Percentiles rank a stretch among this genome's conserved stretches.
Evolutionary conservation across 37 sponge, comb jelly and placozoan genomes (phyloP).

Genomic region (Halisarca cf. caerulea): DNA sequence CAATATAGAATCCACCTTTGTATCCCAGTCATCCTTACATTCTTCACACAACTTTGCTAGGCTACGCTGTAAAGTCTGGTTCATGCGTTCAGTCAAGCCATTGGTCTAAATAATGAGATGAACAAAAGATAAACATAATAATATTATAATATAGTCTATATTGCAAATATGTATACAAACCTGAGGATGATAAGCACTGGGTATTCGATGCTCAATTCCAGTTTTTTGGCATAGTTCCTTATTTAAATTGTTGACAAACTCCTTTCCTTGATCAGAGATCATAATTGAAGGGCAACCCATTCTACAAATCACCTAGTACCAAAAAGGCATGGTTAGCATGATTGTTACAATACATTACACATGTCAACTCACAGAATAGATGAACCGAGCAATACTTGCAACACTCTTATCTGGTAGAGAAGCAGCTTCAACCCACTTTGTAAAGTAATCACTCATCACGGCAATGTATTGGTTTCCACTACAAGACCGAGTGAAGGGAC

Average conservation of each 20-base stretch:
- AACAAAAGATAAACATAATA: not conserved
- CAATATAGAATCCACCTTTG: constrained; percentile 30
- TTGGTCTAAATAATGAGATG: constrained; percentile 11
- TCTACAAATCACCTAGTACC: not conserved
- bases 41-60: constrained; percentile 41
- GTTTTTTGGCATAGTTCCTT: constrained; percentile 23
- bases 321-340: not conserved
- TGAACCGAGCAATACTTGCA: constrained; percentile 11
- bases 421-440: constrained; percentile 58
- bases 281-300: constrained; percentile 33
- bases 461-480: constrained; percentile 38
- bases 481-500: constrained; percentile 24
- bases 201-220: constrained; percentile 27
- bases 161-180: not conserved
- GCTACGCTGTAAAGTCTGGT: constrained; percentile 26
- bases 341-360: not conserved
- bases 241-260: constrained; percentile 38
- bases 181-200: constrained; percentile 43
- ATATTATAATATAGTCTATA: not conserved
- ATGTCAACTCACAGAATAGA: constrained; percentile 43
- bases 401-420: constrained; percentile 42
- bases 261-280: constrained; percentile 43
- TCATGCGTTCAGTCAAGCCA: constrained; percentile 48
- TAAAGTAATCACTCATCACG: constrained; percentile 39
- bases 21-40: constrained; percentile 43